Conservation (phyloP, 1,140 invertebrate genomes). For the Cherax quadricarinatus region DNA sequence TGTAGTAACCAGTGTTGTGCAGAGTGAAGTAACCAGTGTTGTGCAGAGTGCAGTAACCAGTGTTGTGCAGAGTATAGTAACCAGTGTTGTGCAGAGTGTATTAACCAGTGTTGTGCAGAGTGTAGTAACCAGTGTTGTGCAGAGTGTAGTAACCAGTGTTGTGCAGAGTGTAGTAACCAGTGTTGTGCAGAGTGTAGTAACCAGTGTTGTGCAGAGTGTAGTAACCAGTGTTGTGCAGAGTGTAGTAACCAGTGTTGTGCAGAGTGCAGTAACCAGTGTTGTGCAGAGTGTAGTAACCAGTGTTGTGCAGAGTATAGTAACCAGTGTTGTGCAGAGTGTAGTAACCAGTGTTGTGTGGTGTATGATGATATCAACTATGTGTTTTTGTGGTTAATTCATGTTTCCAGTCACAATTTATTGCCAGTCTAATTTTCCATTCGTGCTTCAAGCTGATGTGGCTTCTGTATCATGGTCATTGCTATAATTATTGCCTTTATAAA, state of each 20-base stretch:
- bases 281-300: no score
- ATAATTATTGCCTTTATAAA: no score
- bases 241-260: neutral
- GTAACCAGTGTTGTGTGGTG: neutral
- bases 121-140: neutral
- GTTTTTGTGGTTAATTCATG: no score
- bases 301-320: neutral
- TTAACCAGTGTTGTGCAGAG: constrained; percentile 8
- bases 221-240: constrained; percentile 8
- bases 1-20: neutral
- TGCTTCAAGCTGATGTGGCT: no score
- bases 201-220: neutral
- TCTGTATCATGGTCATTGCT: no score
- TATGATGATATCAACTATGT: no score
- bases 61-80: neutral
- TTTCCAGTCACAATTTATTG: no score
- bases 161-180: neutral
- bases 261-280: neutral
- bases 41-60: neutral
- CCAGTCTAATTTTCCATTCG: no score
- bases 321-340: neutral
- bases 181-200: neutral
- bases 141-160: neutral
- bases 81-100: neutral
- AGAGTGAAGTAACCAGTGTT: no score